Evolutionary conservation across 2,797 vertebrate genomes (phyloP).

Genomic region (Aldrovandia affinis): DNA sequence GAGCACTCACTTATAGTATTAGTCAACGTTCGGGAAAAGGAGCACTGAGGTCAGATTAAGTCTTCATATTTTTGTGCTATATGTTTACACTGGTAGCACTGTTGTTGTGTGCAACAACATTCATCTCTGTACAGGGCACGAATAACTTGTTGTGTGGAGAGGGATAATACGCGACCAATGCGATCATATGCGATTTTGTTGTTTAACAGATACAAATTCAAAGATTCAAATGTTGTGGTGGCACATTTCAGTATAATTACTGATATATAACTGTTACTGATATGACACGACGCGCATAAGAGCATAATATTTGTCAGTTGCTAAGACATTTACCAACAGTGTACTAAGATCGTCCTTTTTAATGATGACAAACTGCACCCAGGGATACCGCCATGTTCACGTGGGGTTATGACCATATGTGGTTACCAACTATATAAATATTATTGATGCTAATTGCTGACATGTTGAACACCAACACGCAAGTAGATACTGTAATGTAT

Average conservation of each 20-base stretch:
- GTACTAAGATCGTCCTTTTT: slow-evolving; percentile 13
- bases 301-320: neutral
- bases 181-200: too few species aligned
- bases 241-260: neutral
- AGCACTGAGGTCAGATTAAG: neutral
- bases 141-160: neutral
- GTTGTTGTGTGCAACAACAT: neutral
- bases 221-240: neutral
- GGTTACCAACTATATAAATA: neutral
- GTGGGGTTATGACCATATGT: slow-evolving; percentile 10
- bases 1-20: neutral
- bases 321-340: neutral
- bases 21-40: neutral
- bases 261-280: neutral
- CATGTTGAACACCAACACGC: slow-evolving; percentile 1
- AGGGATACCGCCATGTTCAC: slow-evolving; percentile 8
- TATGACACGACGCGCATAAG: neutral
- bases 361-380: slow-evolving; percentile 21
- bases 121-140: neutral
- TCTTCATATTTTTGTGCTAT: neutral
- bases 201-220: neutral
- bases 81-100: too few species aligned
- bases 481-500: neutral
- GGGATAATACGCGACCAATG: neutral
- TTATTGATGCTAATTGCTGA: slow-evolving; percentile 21